Evolutionary conservation across 2,797 vertebrate species (phyloP).

Genomic region (Amblyraja radiata): DNA sequence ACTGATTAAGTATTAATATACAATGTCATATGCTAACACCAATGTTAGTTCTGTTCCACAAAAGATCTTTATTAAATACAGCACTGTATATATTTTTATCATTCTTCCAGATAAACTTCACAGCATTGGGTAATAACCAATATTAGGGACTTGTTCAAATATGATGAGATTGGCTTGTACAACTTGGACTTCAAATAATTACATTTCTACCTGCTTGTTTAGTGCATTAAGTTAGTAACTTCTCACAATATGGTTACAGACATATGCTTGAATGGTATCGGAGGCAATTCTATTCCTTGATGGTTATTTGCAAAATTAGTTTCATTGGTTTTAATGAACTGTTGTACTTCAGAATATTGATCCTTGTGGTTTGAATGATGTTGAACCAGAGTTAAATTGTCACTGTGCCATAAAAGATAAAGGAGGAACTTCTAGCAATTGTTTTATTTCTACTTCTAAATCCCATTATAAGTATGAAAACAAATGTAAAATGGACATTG

Average conservation of each 20-base stretch:
- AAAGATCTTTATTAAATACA: no score
- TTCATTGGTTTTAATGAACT: slow-evolving; percentile 26
- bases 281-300: not conserved
- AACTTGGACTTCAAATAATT: not conserved
- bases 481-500: not conserved
- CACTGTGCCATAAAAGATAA: slow-evolving; percentile 19
- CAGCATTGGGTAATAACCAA: no score
- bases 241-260: not conserved
- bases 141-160: no score
- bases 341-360: slow-evolving; percentile 13
- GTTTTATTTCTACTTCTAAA: not conserved
- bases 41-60: no score
- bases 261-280: not conserved
- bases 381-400: not conserved
- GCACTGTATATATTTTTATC: no score
- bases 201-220: not conserved
- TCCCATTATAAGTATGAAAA: not conserved
- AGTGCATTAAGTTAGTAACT: not conserved
- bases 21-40: no score
- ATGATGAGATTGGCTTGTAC: not conserved
- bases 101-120: no score
- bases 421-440: not conserved
- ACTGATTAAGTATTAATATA: no score
- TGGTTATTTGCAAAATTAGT: slow-evolving; percentile 3
- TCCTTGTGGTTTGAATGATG: not conserved